Evolutionary conservation across 2,888 invertebrate species (phyloP), one percentile per base, ranked within the genome.

Genomic region (Eupithecia dodoneata): DNA sequence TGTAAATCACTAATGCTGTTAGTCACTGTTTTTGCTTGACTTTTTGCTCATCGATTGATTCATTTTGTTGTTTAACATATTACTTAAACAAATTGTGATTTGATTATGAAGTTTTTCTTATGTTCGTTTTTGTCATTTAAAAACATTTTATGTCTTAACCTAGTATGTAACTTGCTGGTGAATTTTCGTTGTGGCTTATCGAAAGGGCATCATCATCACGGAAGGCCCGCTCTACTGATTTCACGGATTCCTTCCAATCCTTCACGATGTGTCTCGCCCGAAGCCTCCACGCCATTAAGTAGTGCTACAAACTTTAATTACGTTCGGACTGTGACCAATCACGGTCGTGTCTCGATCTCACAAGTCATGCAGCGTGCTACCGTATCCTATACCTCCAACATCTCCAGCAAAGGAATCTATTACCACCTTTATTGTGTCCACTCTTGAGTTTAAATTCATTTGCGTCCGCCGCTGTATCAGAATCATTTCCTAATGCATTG

Each of bases 241-340:
- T 85, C 87, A 90, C 89, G 91, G 93, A 94, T 93, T 92, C 94
- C 91, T 63, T 92, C 83, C 90, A 88, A 90, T 94, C 93, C 93
- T 94, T 91, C 92, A 92, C 92, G 91, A 92, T 92, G 93, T 91
- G 94, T 94, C 94, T 94, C 94, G 94, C 93, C 92, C 92, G 94
- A 45, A 75, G 76, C 93, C 89, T 90, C 89, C 90, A 93, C 93
- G 92, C 93, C 93, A 95, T 94, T 94, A 94, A 91, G 90, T 92
- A 92, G 91, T 93, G 92, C 92, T 92, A 94, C 93, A 93, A 95
- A 95, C 94, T 95, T 95, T 95, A 95, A 95, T 95, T 95, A 94
- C 93, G 91, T 95, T 94, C 93, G 87, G 92, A 89, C 94, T 95
- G 95, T 95, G 94, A 93, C 95, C 95, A 95, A 95, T 95, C 91